Percentiles rank a stretch among this genome's conserved stretches.
phyloP scores from a whole-genome alignment of 2,888 invertebrate genomes.

The Proisotoma minuta region DNA sequence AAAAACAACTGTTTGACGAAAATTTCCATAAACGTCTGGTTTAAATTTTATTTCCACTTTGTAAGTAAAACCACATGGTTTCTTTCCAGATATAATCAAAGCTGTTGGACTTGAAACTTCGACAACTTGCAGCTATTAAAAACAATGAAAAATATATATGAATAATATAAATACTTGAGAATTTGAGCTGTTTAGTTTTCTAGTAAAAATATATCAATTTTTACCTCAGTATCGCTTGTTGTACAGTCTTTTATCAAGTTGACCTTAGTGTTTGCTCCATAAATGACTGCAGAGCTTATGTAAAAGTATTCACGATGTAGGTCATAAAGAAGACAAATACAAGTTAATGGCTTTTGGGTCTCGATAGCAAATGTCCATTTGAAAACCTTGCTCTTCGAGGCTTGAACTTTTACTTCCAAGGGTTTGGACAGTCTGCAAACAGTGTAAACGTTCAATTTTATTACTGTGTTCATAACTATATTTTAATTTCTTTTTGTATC shows the following conservation, averaged over 20 bases:
- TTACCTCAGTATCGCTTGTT: conserved; percentile 19
- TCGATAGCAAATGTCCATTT: conserved; percentile 43
- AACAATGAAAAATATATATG: conserved; percentile 3
- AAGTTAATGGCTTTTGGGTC: conserved; percentile 29
- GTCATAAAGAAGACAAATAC: conserved; percentile 43
- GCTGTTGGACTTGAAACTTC: conserved; percentile 27
- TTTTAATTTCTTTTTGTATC: background rate
- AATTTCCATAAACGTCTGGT: conserved; percentile 71
- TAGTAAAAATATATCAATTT: conserved; percentile 1
- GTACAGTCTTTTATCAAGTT: conserved; percentile 25
- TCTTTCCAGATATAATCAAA: conserved; percentile 25
- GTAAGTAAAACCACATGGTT: conserved; percentile 49
- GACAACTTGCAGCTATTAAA: conserved; percentile 31
- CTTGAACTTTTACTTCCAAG: conserved; percentile 27
- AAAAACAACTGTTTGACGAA: conserved; percentile 71
- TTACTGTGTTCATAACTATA: background rate
- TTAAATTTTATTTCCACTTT: conserved; percentile 59
- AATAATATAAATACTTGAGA: background rate
- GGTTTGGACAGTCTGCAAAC: conserved; percentile 34
- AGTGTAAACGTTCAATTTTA: background rate
- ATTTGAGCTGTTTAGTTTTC: conserved; percentile 16
- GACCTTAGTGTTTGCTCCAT: conserved; percentile 32
- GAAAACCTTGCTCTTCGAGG: conserved; percentile 35
- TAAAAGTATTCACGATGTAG: conserved; percentile 45
- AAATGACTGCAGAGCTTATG: conserved; percentile 40